phyloP scores from a whole-genome alignment of 2,113 vertebrate species.

The Chloroceryle aenea region DNA sequence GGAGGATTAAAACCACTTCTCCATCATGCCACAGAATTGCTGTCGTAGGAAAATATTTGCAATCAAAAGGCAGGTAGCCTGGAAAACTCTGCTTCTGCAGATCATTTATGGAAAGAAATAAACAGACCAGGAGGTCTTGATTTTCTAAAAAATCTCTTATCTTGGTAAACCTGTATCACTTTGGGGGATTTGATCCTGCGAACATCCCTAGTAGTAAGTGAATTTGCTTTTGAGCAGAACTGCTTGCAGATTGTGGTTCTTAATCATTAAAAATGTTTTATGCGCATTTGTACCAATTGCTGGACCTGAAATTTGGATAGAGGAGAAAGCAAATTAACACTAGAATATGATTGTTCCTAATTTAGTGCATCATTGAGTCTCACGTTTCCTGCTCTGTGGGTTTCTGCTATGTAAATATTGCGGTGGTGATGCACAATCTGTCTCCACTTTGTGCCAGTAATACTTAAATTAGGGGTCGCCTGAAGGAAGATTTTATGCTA shows the following conservation, averaged over 20 bases:
- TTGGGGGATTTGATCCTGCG: neutral
- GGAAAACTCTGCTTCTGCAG: conserved; percentile 43
- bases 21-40: neutral
- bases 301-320: conserved; percentile 81
- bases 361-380: conserved; percentile 99
- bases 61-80: conserved; percentile 49
- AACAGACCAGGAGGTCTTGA: conserved; percentile 40
- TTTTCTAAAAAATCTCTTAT: neutral
- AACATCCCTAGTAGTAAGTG: neutral
- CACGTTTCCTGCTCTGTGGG: conserved; percentile 95
- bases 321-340: conserved; percentile 89
- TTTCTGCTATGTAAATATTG: conserved; percentile 92
- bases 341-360: conserved; percentile 96
- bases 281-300: conserved; percentile 76
- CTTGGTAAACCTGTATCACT: conserved; percentile 11
- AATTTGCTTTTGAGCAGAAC: neutral
- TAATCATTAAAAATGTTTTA: conserved; percentile 72
- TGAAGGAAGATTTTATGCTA: conserved; percentile 91
- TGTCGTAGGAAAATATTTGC: conserved; percentile 57
- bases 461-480: conserved; percentile 94
- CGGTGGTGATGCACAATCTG: conserved; percentile 94
- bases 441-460: conserved; percentile 94
- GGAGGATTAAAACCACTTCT: conserved; percentile 19
- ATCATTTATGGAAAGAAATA: conserved; percentile 47
- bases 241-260: conserved; percentile 4